These are phyloP conservation scores for Sciurus vulgaris DNA, from an alignment of 2,797 vertebrate species.

Conservation along the genomic window DNA sequence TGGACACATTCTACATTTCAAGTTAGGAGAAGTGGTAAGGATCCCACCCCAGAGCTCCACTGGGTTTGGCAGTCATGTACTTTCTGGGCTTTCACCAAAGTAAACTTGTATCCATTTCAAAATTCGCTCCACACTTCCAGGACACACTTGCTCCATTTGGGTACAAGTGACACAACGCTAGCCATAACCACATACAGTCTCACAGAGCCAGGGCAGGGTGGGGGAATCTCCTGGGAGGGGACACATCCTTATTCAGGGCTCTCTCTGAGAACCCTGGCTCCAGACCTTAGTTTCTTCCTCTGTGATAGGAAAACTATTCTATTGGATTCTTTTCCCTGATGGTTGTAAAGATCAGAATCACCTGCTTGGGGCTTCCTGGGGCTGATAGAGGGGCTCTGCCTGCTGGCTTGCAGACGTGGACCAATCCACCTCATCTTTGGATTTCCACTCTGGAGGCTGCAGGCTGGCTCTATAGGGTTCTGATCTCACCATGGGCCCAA, in stretches of 20 bases:
- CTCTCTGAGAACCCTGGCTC: neutral
- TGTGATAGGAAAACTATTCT: neutral
- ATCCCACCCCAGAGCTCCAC: neutral
- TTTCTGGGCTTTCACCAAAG: neutral
- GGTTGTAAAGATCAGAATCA: neutral
- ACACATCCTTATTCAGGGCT: neutral
- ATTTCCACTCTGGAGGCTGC: neutral
- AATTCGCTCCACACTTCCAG: neutral
- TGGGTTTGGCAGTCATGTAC: neutral
- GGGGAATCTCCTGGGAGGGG: neutral
- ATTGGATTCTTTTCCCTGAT: neutral
- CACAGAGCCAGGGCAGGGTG: neutral
- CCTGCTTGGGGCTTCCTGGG: neutral
- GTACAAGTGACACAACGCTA: neutral
- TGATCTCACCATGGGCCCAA: neutral
- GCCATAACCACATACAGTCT: neutral
- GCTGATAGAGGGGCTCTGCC: neutral
- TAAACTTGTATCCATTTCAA: neutral
- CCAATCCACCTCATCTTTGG: accelerated
- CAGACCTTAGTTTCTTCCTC: neutral
- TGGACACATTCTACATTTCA: neutral
- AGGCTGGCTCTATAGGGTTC: neutral
- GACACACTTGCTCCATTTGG: neutral
- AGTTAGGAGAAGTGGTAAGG: neutral
- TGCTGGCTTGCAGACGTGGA: neutral